Percentiles rank a stretch among this genome's conserved stretches.
Evolutionary conservation across 2,888 invertebrate species (phyloP).

Genomic region (Pharmacophagus antenor): DNA sequence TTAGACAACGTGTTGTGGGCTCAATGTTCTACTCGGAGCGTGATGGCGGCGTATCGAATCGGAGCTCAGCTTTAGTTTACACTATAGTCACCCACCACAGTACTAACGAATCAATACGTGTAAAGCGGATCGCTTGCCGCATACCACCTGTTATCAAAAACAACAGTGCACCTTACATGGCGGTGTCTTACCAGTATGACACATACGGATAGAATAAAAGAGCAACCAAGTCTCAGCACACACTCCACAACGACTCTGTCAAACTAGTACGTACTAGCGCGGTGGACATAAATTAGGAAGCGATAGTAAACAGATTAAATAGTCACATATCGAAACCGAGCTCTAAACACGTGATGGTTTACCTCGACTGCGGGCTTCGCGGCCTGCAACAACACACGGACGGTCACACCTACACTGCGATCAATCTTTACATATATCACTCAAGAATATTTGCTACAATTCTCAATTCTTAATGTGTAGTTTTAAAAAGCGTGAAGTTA

Average conservation of each 20-base stretch:
- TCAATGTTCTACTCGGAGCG: constrained; percentile 76
- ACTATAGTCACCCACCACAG: constrained; percentile 71
- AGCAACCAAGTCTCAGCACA: constrained; percentile 78
- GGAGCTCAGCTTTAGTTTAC: constrained; percentile 64
- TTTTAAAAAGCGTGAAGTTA: constrained; percentile 20
- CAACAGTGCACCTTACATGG: constrained; percentile 72
- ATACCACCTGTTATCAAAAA: constrained; percentile 67
- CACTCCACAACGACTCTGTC: constrained; percentile 70
- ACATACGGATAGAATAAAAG: constrained; percentile 65
- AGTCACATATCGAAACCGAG: constrained; percentile 57
- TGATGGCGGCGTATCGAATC: constrained; percentile 63
- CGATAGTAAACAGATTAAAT: constrained; percentile 65
- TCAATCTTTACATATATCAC: constrained; percentile 12
- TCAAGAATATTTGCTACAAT: constrained; percentile 7
- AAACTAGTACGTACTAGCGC: constrained; percentile 61
- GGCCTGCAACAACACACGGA: constrained; percentile 84
- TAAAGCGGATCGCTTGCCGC: constrained; percentile 62
- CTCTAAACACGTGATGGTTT: constrained; percentile 65
- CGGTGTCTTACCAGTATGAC: constrained; percentile 67
- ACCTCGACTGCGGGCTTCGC: constrained; percentile 86
- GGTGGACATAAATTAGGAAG: constrained; percentile 76
- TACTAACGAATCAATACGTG: constrained; percentile 65
- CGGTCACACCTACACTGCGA: constrained; percentile 54
- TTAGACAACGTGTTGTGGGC: constrained; percentile 59
- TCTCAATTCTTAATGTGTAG: constrained; percentile 1